These are phyloP conservation scores for Tipula helvola DNA, from an alignment of 2,888 invertebrate genomes.

Conservation along the genomic window DNA sequence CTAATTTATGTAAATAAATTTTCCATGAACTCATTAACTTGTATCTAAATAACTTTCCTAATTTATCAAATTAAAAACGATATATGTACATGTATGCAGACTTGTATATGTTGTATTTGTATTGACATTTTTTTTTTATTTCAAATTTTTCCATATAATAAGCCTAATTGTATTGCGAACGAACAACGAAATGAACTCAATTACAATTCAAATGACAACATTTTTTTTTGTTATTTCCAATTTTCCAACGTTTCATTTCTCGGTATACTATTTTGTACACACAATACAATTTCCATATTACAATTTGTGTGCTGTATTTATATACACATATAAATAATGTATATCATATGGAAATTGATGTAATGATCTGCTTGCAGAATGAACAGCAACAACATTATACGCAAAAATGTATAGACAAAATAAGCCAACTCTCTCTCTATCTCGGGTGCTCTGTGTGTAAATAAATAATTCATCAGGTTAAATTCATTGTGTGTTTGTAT, in stretches of 20 bases:
- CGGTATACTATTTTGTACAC: not conserved
- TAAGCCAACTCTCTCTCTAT: not conserved
- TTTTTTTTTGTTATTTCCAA: not conserved
- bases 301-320: not conserved
- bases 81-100: not conserved
- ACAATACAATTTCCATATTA: not conserved
- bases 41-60: not conserved
- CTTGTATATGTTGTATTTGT: too few relatives aligned
- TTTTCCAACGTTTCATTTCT: not conserved
- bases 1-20: not conserved
- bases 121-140: not conserved
- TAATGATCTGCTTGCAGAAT: not conserved
- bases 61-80: not conserved
- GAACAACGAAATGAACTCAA: not conserved
- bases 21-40: not conserved
- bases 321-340: not conserved
- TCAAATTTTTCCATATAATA: not conserved
- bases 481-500: not conserved
- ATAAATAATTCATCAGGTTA: constrained; percentile 4
- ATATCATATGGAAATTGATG: not conserved
- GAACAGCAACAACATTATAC: not conserved
- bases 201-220: not conserved
- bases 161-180: not conserved
- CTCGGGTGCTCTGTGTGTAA: not conserved
- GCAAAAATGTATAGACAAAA: not conserved